These are phyloP conservation scores for Bombus waltoni DNA, from an alignment of 1,140 invertebrate species.

Conservation along the genomic window DNA sequence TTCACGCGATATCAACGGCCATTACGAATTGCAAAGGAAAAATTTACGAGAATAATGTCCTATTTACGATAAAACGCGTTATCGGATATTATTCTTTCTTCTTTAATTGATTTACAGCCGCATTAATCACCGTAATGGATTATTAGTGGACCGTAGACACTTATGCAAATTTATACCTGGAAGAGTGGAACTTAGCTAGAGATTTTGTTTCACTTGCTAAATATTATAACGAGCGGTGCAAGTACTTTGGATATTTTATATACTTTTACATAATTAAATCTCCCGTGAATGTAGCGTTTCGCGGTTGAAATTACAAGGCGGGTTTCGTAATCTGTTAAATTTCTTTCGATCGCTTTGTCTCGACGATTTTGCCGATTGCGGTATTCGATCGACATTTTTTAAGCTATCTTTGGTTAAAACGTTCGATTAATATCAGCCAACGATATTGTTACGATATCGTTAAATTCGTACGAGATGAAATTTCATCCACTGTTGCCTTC, in stretches of 20 bases:
- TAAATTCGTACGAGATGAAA: no score
- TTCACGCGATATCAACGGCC: not conserved
- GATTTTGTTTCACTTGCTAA: not conserved
- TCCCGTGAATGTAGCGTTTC: no score
- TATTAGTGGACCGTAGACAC: not conserved
- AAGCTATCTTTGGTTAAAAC: no score
- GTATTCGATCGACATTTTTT: no score
- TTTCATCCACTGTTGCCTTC: no score
- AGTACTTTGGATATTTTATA: not conserved
- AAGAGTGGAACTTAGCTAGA: not conserved
- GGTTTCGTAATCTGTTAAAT: not conserved
- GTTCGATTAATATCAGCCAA: no score
- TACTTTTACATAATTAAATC: not conserved
- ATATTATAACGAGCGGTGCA: not conserved
- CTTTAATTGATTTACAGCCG: not conserved
- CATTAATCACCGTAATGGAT: not conserved
- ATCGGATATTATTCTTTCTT: conserved; percentile 36
- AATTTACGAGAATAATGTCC: conserved; percentile 4
- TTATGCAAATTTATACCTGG: not conserved
- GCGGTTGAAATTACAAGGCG: not conserved
- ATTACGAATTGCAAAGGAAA: not conserved
- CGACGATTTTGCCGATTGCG: no score
- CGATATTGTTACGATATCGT: no score
- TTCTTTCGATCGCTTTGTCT: not conserved
- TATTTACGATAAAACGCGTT: conserved; percentile 22